Percentiles rank a stretch among this genome's conserved stretches.
These are phyloP conservation scores for Echiichthys vipera DNA, from an alignment of 2,797 vertebrate species.

Conservation along the genomic window DNA sequence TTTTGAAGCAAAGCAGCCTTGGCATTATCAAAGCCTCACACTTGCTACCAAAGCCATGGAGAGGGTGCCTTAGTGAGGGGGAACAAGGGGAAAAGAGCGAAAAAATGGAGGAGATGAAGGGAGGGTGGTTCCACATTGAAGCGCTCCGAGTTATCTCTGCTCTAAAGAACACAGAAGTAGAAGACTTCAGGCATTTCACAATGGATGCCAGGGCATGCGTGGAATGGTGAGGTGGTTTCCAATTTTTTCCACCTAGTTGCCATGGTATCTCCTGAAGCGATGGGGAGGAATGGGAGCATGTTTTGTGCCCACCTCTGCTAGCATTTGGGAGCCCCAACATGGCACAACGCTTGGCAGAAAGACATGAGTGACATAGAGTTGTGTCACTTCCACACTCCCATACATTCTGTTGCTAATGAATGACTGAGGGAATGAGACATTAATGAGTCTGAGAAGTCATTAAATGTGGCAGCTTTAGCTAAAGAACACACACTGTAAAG, in stretches of 20 bases:
- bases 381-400: constrained; percentile 33
- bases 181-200: constrained; percentile 67
- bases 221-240: constrained; percentile 72
- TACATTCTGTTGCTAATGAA: constrained; percentile 33
- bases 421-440: constrained; percentile 19
- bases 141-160: constrained; percentile 63
- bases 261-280: constrained; percentile 82
- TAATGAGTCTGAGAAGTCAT: constrained; percentile 34
- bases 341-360: constrained; percentile 41
- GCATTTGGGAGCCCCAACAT: constrained; percentile 53
- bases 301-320: constrained; percentile 76
- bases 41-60: constrained; percentile 40
- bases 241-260: constrained; percentile 82
- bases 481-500: not conserved
- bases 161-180: constrained; percentile 57
- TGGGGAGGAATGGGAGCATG: constrained; percentile 76
- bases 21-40: constrained; percentile 63
- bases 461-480: constrained; percentile 33
- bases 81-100: constrained; percentile 15
- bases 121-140: constrained; percentile 68
- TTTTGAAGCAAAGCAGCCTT: constrained; percentile 58
- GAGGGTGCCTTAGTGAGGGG: constrained; percentile 39
- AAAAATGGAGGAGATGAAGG: constrained; percentile 40
- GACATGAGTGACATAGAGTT: constrained; percentile 42
- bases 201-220: constrained; percentile 82